A percentile compares a stretch with the other conserved stretches of the same genome.
These are phyloP conservation scores for Bugulina stolonifera DNA, from an alignment of 2,888 invertebrate genomes.

Conservation along the genomic window DNA sequence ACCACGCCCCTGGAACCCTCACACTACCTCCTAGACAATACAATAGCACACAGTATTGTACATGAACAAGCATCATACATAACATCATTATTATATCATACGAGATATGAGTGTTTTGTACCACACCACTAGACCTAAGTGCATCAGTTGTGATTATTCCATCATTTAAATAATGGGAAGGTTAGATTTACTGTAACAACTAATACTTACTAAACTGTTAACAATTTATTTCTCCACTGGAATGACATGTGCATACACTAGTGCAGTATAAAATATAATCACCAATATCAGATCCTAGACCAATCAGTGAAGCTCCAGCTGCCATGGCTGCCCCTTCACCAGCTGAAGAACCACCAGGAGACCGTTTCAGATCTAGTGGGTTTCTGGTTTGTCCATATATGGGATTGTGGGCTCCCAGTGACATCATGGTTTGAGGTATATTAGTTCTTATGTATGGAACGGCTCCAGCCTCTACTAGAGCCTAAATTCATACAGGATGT, in stretches of 20 bases:
- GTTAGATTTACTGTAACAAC: no score
- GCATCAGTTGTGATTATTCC: no score
- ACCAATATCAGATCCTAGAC: conserved; percentile 49
- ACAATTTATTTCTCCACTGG: no score
- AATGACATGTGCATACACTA: no score
- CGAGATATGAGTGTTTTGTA: no score
- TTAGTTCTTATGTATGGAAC: conserved; percentile 53
- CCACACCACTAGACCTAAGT: no score
- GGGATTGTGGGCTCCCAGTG: conserved; percentile 49
- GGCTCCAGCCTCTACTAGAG: conserved; percentile 40
- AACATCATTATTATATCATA: no score
- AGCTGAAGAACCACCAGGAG: conserved; percentile 49
- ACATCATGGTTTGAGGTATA: conserved; percentile 47
- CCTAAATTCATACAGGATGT: conserved; percentile 26
- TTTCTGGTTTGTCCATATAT: conserved; percentile 52
- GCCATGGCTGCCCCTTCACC: conserved; percentile 44
- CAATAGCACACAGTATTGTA: no score
- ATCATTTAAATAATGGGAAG: no score
- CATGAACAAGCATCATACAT: no score
- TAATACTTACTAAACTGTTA: no score
- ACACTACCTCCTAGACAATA: conserved; percentile 30
- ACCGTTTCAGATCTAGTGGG: conserved; percentile 40
- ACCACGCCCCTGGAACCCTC: background rate
- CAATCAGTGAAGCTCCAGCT: conserved; percentile 49
- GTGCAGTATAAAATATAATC: no score